Base-by-base conservation (phyloP, 2,888 invertebrate species). In the Ormyrus rosae region DNA sequence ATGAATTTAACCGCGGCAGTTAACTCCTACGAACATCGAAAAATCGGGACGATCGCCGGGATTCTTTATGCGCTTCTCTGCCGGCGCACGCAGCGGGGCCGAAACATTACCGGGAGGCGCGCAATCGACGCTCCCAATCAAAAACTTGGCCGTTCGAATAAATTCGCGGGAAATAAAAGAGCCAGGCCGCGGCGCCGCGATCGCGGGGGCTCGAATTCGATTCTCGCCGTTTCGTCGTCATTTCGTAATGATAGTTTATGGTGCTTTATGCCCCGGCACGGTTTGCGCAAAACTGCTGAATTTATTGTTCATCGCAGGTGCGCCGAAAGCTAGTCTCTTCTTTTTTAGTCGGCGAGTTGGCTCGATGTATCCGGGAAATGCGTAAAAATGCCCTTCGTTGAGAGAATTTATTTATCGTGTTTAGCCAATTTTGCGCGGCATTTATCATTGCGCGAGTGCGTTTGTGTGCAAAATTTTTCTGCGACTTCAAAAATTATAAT, bases 1-100 rank as follows among this genome's bases (percentile, higher is more conserved):
- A 86, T 86, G 84, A 86, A 86, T 85, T 86, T 85, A 85, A 84
- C 83, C 75, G 81, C 78, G 79, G 82, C 67, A 55, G 64, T 70
- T 75, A 70, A 19, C 70, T 67, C 61, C 56, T 34, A 8, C 48
- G 45, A 10, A 68, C 19, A 9, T 63, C 50, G 65, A 73, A 56
- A 77, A 77, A 77, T 56, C 63, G 34, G 48, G 11, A 46, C n/a
- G 19, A 6, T 9, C 60, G 34, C 13, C 63, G 34, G 45, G 50
- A 70, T 77, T 77, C 69, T 77, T 64, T 61, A 53, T 68, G n/a
- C 19, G 6, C 0, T 9, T 46, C 6, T 8, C 50, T 8, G 53
- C 10, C 11, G 0, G 34, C n/a, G 53, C 19, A 2, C 61, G 13
- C 11, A 1, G 34, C 19, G 61, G 48, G 34, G 34, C 34, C 34